Percentiles rank a stretch among this genome's conserved stretches.
phyloP scores from a whole-genome alignment of 1,140 invertebrate species.

The Drosophila takahashii region DNA sequence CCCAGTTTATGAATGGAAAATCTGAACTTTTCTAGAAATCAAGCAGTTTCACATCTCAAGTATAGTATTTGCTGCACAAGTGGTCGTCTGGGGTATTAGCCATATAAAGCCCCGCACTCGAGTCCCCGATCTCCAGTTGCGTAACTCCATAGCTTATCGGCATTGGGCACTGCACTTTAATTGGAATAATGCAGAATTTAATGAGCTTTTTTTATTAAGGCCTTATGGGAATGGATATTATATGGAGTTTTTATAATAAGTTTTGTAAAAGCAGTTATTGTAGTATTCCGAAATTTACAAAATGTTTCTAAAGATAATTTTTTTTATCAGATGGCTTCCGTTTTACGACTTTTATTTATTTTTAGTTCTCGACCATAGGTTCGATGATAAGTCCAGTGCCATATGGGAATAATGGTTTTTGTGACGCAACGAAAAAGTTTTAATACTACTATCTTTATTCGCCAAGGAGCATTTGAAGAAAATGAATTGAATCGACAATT shows the following conservation, averaged over 20 bases:
- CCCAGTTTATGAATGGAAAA: conserved; percentile 42
- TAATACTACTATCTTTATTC: neutral
- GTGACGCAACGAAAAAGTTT: conserved; percentile 15
- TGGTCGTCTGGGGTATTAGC: conserved; percentile 22
- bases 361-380: neutral
- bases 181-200: neutral
- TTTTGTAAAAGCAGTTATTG: too few relatives aligned
- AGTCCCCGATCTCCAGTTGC: conserved; percentile 44
- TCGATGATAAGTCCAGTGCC: conserved; percentile 9
- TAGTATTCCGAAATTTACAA: too few relatives aligned
- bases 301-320: too few relatives aligned
- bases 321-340: neutral
- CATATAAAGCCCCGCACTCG: conserved; percentile 26
- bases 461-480: conserved; percentile 4
- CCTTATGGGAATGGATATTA: neutral
- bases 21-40: conserved; percentile 41
- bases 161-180: conserved; percentile 12
- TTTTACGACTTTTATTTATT: conserved; percentile 14
- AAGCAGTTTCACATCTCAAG: conserved; percentile 35
- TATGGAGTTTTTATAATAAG: too few relatives aligned
- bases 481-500: conserved; percentile 34
- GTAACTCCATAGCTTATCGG: conserved; percentile 46
- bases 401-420: conserved; percentile 13
- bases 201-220: neutral
- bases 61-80: conserved; percentile 21